Percentiles rank a stretch among this genome's conserved stretches.
Evolutionary conservation across 2,888 invertebrate species (phyloP).

Genomic region (Andrena hattorfiana): DNA sequence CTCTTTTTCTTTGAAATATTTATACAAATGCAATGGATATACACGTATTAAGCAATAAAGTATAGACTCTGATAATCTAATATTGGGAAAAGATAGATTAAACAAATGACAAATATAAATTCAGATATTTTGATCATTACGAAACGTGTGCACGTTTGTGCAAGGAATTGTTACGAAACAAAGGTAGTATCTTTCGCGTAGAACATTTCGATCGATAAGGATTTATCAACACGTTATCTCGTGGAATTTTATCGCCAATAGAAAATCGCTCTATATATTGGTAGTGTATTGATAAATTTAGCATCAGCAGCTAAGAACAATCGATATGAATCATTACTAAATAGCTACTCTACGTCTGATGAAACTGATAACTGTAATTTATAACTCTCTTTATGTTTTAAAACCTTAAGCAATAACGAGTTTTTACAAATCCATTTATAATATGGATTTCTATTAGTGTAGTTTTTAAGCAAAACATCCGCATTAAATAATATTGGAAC

Average conservation of each 20-base stretch:
- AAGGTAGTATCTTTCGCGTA: background rate
- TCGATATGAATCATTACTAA: slow-evolving; percentile 15
- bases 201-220: slow-evolving; percentile 20
- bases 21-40: background rate
- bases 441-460: too few relatives aligned
- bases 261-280: background rate
- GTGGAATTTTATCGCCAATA: slow-evolving; percentile 7
- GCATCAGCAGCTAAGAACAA: background rate
- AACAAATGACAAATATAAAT: background rate
- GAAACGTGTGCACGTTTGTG: background rate
- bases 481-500: too few relatives aligned
- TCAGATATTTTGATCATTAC: background rate
- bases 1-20: background rate
- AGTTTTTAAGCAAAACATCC: too few relatives aligned
- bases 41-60: background rate
- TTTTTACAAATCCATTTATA: background rate
- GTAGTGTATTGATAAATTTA: slow-evolving; percentile 19
- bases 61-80: background rate
- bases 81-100: background rate
- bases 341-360: background rate
- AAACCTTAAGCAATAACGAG: background rate
- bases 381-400: background rate
- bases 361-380: background rate
- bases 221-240: slow-evolving; percentile 12
- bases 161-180: slow-evolving; percentile 9